A percentile compares a stretch with the other conserved stretches of the same genome.
Evolutionary conservation across 1,140 invertebrate genomes (phyloP).

Genomic region (Drosophila arizonae): DNA sequence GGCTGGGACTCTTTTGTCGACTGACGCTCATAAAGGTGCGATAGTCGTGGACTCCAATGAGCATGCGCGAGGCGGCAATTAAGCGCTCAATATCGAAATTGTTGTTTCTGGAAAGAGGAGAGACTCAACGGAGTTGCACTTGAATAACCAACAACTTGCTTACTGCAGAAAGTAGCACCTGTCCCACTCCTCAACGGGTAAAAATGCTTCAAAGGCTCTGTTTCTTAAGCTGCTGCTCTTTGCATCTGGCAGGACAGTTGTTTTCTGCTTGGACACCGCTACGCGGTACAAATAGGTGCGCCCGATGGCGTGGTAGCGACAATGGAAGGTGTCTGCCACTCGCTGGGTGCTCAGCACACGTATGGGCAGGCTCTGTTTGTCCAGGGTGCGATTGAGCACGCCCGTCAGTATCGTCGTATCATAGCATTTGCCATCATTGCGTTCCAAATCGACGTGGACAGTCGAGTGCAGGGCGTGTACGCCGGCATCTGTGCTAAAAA

Average conservation of each 20-base stretch:
- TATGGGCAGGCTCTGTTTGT: constrained; percentile 84
- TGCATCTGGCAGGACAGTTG: background rate
- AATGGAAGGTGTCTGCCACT: constrained; percentile 86
- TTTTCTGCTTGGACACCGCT: constrained; percentile 76
- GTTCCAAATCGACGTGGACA: constrained; percentile 86
- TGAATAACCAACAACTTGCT: background rate
- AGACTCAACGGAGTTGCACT: background rate
- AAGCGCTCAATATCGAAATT: constrained; percentile 86
- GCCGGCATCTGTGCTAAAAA: constrained; percentile 87
- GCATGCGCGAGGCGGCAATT: constrained; percentile 84
- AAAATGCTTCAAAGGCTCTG: constrained; percentile 52
- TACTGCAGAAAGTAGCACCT: constrained; percentile 77
- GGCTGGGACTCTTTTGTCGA: constrained; percentile 78
- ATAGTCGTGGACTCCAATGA: constrained; percentile 88
- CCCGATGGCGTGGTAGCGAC: constrained; percentile 84
- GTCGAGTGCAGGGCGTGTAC: constrained; percentile 87
- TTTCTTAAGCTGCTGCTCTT: constrained; percentile 42
- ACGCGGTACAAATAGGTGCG: constrained; percentile 89
- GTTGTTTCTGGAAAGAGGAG: constrained; percentile 82
- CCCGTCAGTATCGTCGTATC: constrained; percentile 82
- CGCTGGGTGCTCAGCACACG: constrained; percentile 84
- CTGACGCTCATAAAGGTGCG: constrained; percentile 85
- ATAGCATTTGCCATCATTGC: constrained; percentile 83
- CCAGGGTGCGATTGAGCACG: constrained; percentile 85
- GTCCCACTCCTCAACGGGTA: constrained; percentile 74